Evolutionary conservation across 2,797 vertebrate species (phyloP).

Genomic region (Trachops cirrhosus): DNA sequence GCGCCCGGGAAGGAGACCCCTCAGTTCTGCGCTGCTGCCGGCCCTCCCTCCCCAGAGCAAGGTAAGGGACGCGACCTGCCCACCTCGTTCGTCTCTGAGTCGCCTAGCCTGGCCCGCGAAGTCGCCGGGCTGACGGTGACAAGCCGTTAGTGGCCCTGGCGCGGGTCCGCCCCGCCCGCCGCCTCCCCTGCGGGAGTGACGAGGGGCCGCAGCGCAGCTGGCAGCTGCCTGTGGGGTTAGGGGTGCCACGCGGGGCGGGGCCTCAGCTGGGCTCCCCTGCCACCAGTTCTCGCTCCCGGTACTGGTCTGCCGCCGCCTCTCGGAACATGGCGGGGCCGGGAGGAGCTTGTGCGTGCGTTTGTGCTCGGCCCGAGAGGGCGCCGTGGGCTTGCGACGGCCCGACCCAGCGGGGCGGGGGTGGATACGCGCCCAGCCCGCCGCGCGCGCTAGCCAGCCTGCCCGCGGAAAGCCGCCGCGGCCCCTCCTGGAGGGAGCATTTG

Average conservation of each 20-base stretch:
- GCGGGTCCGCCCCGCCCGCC: not conserved
- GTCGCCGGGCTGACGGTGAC: conserved; percentile 6
- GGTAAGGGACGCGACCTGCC: conserved; percentile 52
- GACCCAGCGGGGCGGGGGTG: conserved; percentile 26
- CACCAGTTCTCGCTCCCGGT: not conserved
- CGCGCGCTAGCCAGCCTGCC: not conserved
- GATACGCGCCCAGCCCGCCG: conserved; percentile 10
- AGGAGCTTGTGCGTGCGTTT: conserved; percentile 45
- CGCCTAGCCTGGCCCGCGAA: not conserved
- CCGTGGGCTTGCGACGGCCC: conserved; percentile 16
- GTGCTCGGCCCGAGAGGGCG: conserved; percentile 53
- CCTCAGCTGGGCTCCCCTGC: not conserved
- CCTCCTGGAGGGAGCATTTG: not conserved
- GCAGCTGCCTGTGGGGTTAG: not conserved
- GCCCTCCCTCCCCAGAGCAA: not conserved
- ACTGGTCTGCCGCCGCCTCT: conserved; percentile 28
- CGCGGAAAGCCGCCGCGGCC: not conserved
- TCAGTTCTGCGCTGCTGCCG: not conserved
- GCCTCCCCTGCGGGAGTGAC: not conserved
- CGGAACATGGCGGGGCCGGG: conserved; percentile 75
- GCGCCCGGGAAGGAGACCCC: conserved; percentile 56
- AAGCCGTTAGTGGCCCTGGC: conserved; percentile 25
- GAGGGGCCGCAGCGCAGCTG: not conserved
- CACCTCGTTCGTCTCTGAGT: not conserved
- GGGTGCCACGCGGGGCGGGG: not conserved